Evolutionary conservation across 2,797 vertebrate genomes (phyloP), one percentile per base, ranked within the genome.

Genomic region (Molossus alvarezi): DNA sequence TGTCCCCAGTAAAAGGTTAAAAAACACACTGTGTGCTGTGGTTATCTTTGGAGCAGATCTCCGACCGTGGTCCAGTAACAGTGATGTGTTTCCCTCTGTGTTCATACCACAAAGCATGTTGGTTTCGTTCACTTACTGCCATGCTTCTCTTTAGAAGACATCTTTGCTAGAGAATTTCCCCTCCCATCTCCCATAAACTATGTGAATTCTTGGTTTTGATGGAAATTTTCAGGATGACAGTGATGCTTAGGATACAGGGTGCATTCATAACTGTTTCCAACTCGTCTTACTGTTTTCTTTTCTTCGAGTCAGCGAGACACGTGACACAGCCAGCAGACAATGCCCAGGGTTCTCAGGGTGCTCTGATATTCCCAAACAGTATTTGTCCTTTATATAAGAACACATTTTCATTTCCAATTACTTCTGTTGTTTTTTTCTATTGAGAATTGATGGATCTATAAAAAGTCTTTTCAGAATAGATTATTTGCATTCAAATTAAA

Each of bases 231-330:
- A 92, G 97, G 96, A 97, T 93, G 88, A 93, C 88, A 96, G 62
- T 58, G 73, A 48, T 65, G 27, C 65, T 95, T 90, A 82, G 76
- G 45, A 94, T 94, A 76, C 80, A 85, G 76, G 94, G 69, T 97
- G 96, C 98, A 97, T 97, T 97, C 95, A 96, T 97, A 92, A 94
- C 95, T 95, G 90, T 93, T 98, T 97, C 94, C 95, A 97, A 23
- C 37, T 58, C 65, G 58, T 85, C 48, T 95, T 95, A 85, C 58
- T 93, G 69, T 81, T 88, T 95, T 75, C 33, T 83, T 90, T 95
- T 58, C 93, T 72, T 90, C 67, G 84, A 79, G 25, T 58, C 82
- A 20, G 3, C 23, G n/a, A 93, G 87, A 94, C 7, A 5, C 0
- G 23, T 69, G n/a, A 51, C 60, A 84, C 79, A 96, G 77, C 71